phyloP scores from a whole-genome alignment of 2,888 invertebrate genomes.

The Mystacides longicornis region DNA sequence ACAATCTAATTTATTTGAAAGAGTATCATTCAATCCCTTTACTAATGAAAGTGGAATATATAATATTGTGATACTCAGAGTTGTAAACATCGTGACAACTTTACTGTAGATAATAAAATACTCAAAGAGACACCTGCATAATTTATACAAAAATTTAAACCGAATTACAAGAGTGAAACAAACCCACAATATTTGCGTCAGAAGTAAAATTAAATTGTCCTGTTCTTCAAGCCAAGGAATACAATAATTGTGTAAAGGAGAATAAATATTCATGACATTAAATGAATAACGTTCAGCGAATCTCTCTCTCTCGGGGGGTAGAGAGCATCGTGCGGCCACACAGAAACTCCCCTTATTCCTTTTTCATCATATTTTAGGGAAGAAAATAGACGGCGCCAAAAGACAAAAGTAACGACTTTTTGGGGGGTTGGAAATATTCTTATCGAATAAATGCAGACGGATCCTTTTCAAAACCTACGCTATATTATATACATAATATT shows the following conservation, averaged over 20 bases:
- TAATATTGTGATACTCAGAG: too few species aligned
- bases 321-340: not conserved
- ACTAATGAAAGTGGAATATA: too few species aligned
- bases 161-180: not conserved
- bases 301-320: too few species aligned
- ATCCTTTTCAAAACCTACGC: too few species aligned
- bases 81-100: too few species aligned
- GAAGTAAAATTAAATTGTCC: not conserved
- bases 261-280: slow-evolving; percentile 20
- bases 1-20: too few species aligned
- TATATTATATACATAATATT: too few species aligned
- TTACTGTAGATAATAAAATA: too few species aligned
- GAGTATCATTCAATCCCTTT: too few species aligned
- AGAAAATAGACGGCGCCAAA: slow-evolving; percentile 7
- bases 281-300: slow-evolving; percentile 13
- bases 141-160: not conserved
- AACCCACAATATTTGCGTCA: not conserved
- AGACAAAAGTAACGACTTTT: slow-evolving; percentile 15
- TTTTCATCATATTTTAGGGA: not conserved
- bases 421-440: slow-evolving; percentile 17
- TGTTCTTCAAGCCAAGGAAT: not conserved
- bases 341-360: not conserved
- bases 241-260: not conserved
- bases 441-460: slow-evolving; percentile 23
- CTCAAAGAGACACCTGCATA: not conserved